Evolutionary conservation across 2,113 vertebrate genomes (phyloP).

Genomic region (Chloebia gouldiae): DNA sequence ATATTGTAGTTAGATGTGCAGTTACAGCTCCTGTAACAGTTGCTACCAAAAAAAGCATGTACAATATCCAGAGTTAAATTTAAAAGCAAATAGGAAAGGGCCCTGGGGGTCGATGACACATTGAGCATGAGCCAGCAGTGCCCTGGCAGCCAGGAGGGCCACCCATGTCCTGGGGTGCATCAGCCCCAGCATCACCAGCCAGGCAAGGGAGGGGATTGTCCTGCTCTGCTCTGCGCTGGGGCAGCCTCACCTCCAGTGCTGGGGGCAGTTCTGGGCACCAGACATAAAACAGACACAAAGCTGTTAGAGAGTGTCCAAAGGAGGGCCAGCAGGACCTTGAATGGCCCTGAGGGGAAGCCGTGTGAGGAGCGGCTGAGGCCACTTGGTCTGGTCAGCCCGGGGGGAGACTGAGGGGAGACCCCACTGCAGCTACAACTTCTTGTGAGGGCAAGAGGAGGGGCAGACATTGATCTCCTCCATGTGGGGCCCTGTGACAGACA

Average conservation of each 20-base stretch:
- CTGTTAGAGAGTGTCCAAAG: neutral
- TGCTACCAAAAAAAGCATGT: slow-evolving; percentile 67
- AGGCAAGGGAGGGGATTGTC: neutral
- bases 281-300: neutral
- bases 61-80: slow-evolving; percentile 38
- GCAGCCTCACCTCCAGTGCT: rapidly evolving
- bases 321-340: neutral
- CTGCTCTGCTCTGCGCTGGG: neutral
- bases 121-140: neutral
- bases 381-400: neutral
- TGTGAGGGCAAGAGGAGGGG: neutral
- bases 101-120: neutral
- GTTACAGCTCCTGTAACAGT: slow-evolving; percentile 53
- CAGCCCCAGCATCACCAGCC: rapidly evolving
- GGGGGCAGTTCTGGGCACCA: neutral
- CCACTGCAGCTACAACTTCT: neutral
- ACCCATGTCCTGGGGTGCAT: rapidly evolving
- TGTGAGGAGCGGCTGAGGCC: neutral
- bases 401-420: neutral
- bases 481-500: neutral
- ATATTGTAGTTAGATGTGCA: slow-evolving; percentile 37
- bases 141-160: neutral
- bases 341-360: rapidly evolving
- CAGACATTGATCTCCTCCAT: neutral
- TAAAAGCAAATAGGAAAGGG: slow-evolving; percentile 47